A percentile compares a stretch with the other conserved stretches of the same genome.
Evolutionary conservation across 2,797 vertebrate genomes (phyloP).

Genomic region (Thamnophis elegans): DNA sequence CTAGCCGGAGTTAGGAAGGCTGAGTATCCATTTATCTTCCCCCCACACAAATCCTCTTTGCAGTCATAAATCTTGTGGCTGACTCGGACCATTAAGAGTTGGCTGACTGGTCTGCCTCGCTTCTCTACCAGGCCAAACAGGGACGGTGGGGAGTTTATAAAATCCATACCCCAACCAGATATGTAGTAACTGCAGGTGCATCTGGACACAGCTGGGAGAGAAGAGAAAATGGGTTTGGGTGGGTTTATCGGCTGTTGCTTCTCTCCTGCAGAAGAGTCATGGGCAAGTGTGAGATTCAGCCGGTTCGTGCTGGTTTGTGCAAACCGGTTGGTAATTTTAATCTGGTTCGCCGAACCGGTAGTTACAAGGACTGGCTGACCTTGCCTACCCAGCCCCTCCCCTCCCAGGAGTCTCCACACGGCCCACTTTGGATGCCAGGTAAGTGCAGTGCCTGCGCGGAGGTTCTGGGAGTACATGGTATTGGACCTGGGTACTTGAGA

Average conservation of each 20-base stretch:
- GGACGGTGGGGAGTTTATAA: background rate
- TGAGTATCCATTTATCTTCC: slow-evolving; percentile 56
- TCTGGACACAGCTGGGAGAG: background rate
- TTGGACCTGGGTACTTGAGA: too few species aligned
- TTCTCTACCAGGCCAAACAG: slow-evolving; percentile 42
- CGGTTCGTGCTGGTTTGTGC: too few species aligned
- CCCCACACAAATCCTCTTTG: slow-evolving; percentile 37
- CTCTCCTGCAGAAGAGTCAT: background rate
- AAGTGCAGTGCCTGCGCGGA: too few species aligned
- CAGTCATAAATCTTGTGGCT: slow-evolving; percentile 51
- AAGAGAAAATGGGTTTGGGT: background rate
- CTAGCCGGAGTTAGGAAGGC: slow-evolving; percentile 23
- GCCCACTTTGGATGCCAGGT: too few species aligned
- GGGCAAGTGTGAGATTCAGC: too few species aligned
- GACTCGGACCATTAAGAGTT: slow-evolving; percentile 48
- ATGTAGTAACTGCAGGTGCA: accelerated
- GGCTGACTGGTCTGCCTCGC: slow-evolving; percentile 24
- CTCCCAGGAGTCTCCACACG: too few species aligned
- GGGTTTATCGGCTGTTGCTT: background rate
- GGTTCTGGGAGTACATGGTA: too few species aligned
- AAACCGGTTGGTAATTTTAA: too few species aligned
- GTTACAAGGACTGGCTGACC: too few species aligned
- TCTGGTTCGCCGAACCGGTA: too few species aligned
- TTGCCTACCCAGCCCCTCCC: too few species aligned
- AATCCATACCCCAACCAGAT: background rate